Conservation (phyloP, 2,797 vertebrate genomes). For the Adelosebastes latens region DNA sequence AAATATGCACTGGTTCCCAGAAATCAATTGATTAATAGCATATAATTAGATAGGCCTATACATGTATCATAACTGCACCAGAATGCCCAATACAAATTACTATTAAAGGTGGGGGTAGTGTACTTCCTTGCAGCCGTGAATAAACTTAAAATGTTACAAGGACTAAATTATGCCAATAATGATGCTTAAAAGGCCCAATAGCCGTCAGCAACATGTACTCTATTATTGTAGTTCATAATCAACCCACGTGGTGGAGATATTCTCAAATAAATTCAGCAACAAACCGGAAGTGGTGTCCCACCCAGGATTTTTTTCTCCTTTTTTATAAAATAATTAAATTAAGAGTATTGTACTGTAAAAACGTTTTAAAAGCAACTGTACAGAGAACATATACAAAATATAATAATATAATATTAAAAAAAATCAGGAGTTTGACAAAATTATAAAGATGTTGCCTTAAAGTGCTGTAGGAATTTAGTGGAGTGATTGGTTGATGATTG, state of each 20-base stretch:
- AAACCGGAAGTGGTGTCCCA: background rate
- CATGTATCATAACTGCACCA: background rate
- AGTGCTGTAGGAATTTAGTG: background rate
- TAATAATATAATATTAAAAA: background rate
- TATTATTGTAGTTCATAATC: background rate
- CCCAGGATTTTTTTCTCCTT: too few relatives aligned
- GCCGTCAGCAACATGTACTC: background rate
- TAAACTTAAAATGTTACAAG: background rate
- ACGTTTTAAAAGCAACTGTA: rapidly evolving
- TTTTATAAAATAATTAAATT: background rate
- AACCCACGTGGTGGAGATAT: background rate
- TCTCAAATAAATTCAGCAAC: background rate
- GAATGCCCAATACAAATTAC: background rate
- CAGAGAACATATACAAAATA: rapidly evolving
- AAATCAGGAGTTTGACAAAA: background rate
- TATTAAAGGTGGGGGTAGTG: too few relatives aligned
- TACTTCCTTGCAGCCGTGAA: background rate
- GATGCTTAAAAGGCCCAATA: background rate
- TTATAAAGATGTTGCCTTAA: conserved; percentile 1
- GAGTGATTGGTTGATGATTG: too few relatives aligned
- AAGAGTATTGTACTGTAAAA: background rate
- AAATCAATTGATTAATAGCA: background rate
- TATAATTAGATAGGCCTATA: background rate
- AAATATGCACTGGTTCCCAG: background rate
- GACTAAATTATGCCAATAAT: background rate